These are phyloP conservation scores for Drosophila ustulata DNA, from an alignment of 2,888 invertebrate species.

Conservation along the genomic window DNA sequence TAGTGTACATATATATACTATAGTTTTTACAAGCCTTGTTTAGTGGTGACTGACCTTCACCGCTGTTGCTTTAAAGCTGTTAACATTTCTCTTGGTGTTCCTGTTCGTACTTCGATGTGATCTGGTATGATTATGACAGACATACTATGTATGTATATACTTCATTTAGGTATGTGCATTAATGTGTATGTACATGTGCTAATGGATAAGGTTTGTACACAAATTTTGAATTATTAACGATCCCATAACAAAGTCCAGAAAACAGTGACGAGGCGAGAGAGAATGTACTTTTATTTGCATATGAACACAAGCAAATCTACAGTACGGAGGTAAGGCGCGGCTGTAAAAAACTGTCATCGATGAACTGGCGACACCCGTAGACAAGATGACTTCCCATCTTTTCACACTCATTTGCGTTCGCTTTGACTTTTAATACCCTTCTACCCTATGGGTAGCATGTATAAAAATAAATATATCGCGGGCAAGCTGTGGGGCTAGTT, in stretches of 20 bases:
- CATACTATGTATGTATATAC: neutral
- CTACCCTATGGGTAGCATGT: too few species aligned
- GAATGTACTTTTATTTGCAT: constrained; percentile 39
- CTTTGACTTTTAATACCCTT: constrained; percentile 7
- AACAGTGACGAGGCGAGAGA: constrained; percentile 6
- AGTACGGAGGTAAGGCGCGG: neutral
- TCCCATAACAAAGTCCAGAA: constrained; percentile 28
- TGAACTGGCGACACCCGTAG: constrained; percentile 23
- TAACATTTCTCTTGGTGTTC: neutral
- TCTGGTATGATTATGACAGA: constrained; percentile 24
- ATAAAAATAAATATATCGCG: too few species aligned
- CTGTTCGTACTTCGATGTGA: constrained; percentile 19
- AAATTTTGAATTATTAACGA: constrained; percentile 10
- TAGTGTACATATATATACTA: neutral
- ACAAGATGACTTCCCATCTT: constrained; percentile 26
- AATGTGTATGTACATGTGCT: neutral
- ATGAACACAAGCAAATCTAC: constrained; percentile 30
- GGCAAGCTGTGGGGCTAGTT: too few species aligned
- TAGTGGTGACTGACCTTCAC: constrained; percentile 37
- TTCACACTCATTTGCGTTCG: constrained; percentile 7
- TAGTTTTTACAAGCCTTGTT: neutral
- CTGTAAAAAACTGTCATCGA: constrained; percentile 29
- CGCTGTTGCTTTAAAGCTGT: neutral
- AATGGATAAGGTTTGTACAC: constrained; percentile 1
- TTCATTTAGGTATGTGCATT: neutral